Base-by-base conservation (phyloP, 2,888 invertebrate species). In the Drosophila acutilabella region DNA sequence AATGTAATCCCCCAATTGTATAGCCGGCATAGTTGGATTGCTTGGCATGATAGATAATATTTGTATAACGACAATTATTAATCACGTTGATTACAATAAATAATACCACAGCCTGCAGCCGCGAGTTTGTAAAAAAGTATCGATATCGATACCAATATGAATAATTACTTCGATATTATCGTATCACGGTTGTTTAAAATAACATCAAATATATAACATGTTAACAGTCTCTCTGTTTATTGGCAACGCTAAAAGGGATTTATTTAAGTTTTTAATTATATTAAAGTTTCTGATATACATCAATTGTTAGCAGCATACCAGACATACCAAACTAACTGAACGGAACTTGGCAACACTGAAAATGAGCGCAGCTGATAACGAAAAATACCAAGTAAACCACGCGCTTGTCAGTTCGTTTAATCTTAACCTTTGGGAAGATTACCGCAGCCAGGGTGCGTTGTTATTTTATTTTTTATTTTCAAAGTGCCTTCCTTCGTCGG, bases 1-100 rank as follows among this genome's bases (percentile, higher is more conserved):
- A 54, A 97, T 94, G 89, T 95, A 96, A 86, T 96, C 95, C 7
- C 96, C 96, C 11, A 94, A 88, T 91, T 94, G 94, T 64, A 96
- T 95, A 53, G 89, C 89, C 4, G 82, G 74, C 42, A 57, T 64
- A 6, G 20, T 26, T 26, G 50, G 52, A 18, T 23, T 23, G 14
- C 45, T 54, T 16, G 42, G 18, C 74, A 69, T 73, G 16, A n/a
- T 26, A 14, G 8, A 14, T 23, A 48, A 40, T 52, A 64, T 14
- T 18, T 48, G 26, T 42, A 54, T 45, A 51, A 53, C 30, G 13
- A 6, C 45, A 68, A 66, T 36, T 69, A 59, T 65, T 56, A 50
- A 82, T 64, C 74, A 75, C 74, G 74, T 57, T 76, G 53, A 10
- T 57, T 50, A 45, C 51, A 53, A 44, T 14, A 38, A 75, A 64